Percentiles rank a stretch among this genome's conserved stretches.
phyloP scores from a whole-genome alignment of 1,140 invertebrate species.

The Proctacanthus coquilletti region DNA sequence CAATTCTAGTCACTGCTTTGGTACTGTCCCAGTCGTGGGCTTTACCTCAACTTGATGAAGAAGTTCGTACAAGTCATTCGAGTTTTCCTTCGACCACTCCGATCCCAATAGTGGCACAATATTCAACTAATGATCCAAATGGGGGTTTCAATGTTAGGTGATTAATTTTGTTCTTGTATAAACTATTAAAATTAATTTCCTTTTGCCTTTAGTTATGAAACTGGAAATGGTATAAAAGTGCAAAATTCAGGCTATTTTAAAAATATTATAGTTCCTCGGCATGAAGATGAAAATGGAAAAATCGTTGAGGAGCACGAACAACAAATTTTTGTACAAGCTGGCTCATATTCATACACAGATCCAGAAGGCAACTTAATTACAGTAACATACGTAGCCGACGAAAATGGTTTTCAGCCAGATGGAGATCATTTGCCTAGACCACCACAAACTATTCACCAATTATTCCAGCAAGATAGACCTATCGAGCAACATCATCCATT shows the following conservation, averaged over 20 bases:
- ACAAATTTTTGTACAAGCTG: slow-evolving; percentile 40
- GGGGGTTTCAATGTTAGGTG: slow-evolving; percentile 14
- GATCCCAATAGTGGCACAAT: not conserved
- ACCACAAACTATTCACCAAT: slow-evolving; percentile 12
- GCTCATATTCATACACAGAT: slow-evolving; percentile 51
- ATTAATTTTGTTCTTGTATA: not conserved
- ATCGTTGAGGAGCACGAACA: slow-evolving; percentile 33
- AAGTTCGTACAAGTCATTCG: too few species aligned
- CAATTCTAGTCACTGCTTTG: too few species aligned
- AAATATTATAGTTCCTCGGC: slow-evolving; percentile 31
- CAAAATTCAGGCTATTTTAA: slow-evolving; percentile 44
- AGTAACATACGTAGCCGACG: slow-evolving; percentile 58
- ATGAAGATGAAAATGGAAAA: slow-evolving; percentile 32
- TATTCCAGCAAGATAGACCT: not conserved
- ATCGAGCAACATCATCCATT: not conserved
- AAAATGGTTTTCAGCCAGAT: slow-evolving; percentile 41
- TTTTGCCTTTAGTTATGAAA: slow-evolving; percentile 36
- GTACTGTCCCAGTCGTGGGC: too few species aligned
- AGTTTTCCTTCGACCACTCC: too few species aligned
- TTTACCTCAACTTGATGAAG: too few species aligned
- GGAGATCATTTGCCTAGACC: slow-evolving; percentile 45
- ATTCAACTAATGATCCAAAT: slow-evolving; percentile 7
- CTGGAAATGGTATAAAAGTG: slow-evolving; percentile 44
- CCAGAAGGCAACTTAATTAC: slow-evolving; percentile 54
- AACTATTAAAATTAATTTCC: not conserved